Conservation (phyloP, 2,113 vertebrate species). For the Blennius ocellaris region DNA sequence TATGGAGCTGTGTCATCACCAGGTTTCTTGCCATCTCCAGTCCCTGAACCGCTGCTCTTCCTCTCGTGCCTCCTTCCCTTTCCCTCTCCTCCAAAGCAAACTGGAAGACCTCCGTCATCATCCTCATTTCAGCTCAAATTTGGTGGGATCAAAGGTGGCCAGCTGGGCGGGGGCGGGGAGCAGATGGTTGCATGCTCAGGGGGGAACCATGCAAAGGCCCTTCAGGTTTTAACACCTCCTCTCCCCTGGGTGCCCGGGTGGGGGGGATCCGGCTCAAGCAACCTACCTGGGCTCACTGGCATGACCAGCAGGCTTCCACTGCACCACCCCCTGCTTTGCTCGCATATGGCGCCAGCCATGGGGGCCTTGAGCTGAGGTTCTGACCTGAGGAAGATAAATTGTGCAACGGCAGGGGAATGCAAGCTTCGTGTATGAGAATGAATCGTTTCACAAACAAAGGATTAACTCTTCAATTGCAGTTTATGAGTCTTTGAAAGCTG, state of each 20-base stretch:
- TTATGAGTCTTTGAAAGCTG: too few relatives aligned
- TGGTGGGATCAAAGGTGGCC: constrained; percentile 85
- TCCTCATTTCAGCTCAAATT: constrained; percentile 80
- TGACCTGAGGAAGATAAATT: constrained; percentile 75
- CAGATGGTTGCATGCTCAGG: constrained; percentile 80
- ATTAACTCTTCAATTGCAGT: not conserved
- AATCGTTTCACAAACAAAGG: constrained; percentile 35
- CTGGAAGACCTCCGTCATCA: constrained; percentile 86
- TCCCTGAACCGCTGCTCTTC: constrained; percentile 71
- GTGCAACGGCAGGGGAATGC: constrained; percentile 69
- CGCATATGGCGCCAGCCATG: constrained; percentile 79
- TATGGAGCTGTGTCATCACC: constrained; percentile 39
- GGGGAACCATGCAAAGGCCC: constrained; percentile 77
- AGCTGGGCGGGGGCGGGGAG: constrained; percentile 80
- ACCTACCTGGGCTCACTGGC: constrained; percentile 82
- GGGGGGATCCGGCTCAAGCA: constrained; percentile 79
- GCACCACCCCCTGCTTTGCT: constrained; percentile 72
- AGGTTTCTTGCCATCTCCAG: constrained; percentile 47
- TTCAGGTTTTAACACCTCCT: constrained; percentile 87
- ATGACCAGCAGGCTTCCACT: constrained; percentile 78
- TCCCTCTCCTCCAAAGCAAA: constrained; percentile 58
- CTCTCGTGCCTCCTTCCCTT: constrained; percentile 18
- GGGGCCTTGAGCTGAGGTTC: constrained; percentile 66
- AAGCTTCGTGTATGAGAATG: constrained; percentile 57
- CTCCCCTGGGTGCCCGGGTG: constrained; percentile 77